phyloP scores from a whole-genome alignment of 2,888 invertebrate species.

The Stomorhina lunata region DNA sequence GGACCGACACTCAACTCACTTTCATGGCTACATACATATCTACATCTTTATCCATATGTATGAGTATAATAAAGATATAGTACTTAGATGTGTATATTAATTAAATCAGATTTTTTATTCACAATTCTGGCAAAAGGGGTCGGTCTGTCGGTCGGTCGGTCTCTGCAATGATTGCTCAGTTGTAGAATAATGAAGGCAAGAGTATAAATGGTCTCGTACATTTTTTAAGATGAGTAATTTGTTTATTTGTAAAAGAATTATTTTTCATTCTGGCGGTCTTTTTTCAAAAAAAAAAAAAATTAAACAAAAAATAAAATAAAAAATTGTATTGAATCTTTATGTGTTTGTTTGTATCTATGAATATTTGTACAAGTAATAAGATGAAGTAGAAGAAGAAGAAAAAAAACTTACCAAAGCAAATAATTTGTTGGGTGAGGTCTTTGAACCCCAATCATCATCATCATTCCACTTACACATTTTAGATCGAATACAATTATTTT shows the following conservation, averaged over 20 bases:
- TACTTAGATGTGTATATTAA: slow-evolving; percentile 27
- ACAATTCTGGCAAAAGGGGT: slow-evolving; percentile 29
- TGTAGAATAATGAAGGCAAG: too few relatives aligned
- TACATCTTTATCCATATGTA: background rate
- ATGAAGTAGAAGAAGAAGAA: background rate
- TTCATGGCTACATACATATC: background rate
- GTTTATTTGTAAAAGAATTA: slow-evolving; percentile 56
- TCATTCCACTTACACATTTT: too few relatives aligned
- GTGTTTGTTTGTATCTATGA: slow-evolving; percentile 36
- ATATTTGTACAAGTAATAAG: slow-evolving; percentile 22
- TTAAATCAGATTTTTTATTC: slow-evolving; percentile 32
- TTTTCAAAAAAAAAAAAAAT: too few relatives aligned
- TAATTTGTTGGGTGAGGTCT: slow-evolving; percentile 64
- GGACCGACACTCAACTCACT: background rate
- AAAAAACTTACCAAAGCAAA: slow-evolving; percentile 59
- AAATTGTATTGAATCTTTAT: too few relatives aligned
- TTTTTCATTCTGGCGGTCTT: slow-evolving; percentile 56
- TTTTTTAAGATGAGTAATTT: slow-evolving; percentile 60
- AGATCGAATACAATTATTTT: too few relatives aligned
- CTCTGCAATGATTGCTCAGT: too few relatives aligned
- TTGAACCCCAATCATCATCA: slow-evolving; percentile 54
- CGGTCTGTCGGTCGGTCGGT: too few relatives aligned
- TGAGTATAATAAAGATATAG: background rate
- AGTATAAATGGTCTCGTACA: slow-evolving; percentile 14
- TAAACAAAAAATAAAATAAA: too few relatives aligned